Percentiles rank a stretch among this genome's conserved stretches.
Evolutionary conservation across 2,888 invertebrate species (phyloP).

Genomic region (Amphimallon solstitiale): DNA sequence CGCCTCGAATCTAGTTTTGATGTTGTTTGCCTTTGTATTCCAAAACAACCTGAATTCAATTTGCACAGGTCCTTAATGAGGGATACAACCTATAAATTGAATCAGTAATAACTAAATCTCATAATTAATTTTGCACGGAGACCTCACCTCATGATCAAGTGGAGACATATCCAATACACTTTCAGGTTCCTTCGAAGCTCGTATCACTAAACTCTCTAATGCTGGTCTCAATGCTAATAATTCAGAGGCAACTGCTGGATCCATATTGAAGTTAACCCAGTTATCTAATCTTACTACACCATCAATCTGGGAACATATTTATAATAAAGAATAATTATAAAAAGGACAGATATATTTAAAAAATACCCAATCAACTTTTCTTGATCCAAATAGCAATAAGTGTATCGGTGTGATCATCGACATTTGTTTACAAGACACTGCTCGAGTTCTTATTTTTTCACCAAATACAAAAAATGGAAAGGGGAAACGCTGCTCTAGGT

Average conservation of each 20-base stretch:
- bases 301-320: slow-evolving; percentile 66
- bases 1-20: slow-evolving; percentile 67
- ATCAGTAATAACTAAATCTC: background rate
- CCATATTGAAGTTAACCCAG: slow-evolving; percentile 93
- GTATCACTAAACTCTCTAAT: slow-evolving; percentile 84
- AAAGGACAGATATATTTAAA: background rate
- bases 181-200: slow-evolving; percentile 84
- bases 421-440: slow-evolving; percentile 96
- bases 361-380: slow-evolving; percentile 80
- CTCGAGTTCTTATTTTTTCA: slow-evolving; percentile 95
- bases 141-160: slow-evolving; percentile 70
- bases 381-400: slow-evolving; percentile 89
- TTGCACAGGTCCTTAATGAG: slow-evolving; percentile 80
- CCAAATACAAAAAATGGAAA: slow-evolving; percentile 98
- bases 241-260: slow-evolving; percentile 79
- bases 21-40: slow-evolving; percentile 68
- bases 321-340: background rate
- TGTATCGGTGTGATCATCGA: slow-evolving; percentile 94
- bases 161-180: slow-evolving; percentile 73
- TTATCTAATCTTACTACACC: slow-evolving; percentile 86
- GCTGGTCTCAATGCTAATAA: slow-evolving; percentile 90
- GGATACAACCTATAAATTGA: slow-evolving; percentile 68
- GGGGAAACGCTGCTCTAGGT: slow-evolving; percentile 83
- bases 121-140: background rate
- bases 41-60: slow-evolving; percentile 79